Percentiles rank a stretch among this genome's conserved stretches.
phyloP scores from a whole-genome alignment of 2,113 vertebrate genomes.

The Propithecus coquereli region DNA sequence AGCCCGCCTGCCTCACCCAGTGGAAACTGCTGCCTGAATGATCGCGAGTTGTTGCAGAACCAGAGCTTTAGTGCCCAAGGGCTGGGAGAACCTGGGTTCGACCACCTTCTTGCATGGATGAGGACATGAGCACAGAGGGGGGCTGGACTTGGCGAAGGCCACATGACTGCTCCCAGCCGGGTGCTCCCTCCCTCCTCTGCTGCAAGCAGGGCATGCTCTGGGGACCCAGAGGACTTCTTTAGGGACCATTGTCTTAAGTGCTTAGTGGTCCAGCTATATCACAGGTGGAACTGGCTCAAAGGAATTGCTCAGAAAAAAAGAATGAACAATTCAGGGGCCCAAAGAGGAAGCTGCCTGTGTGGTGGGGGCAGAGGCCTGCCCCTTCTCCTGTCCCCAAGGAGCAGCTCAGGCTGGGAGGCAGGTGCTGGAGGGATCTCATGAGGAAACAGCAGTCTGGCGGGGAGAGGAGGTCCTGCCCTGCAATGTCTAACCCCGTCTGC shows the following conservation, averaged over 20 bases:
- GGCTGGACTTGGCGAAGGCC: background rate
- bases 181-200: background rate
- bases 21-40: background rate
- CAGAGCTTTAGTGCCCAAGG: no score
- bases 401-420: background rate
- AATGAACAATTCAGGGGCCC: background rate
- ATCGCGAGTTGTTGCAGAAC: background rate
- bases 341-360: background rate
- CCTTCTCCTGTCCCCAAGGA: background rate
- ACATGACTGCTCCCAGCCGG: background rate
- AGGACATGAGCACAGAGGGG: background rate
- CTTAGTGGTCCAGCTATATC: background rate
- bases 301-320: background rate
- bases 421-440: background rate
- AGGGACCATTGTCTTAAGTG: background rate
- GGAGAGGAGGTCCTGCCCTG: no score
- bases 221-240: background rate
- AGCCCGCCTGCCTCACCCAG: background rate
- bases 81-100: background rate
- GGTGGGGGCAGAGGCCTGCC: background rate
- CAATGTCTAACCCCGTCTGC: background rate
- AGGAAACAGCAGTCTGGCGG: accelerated
- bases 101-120: background rate
- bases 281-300: background rate
- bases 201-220: background rate